Base-by-base conservation (phyloP, 2,888 invertebrate species). In the Athrips mouffetella region DNA sequence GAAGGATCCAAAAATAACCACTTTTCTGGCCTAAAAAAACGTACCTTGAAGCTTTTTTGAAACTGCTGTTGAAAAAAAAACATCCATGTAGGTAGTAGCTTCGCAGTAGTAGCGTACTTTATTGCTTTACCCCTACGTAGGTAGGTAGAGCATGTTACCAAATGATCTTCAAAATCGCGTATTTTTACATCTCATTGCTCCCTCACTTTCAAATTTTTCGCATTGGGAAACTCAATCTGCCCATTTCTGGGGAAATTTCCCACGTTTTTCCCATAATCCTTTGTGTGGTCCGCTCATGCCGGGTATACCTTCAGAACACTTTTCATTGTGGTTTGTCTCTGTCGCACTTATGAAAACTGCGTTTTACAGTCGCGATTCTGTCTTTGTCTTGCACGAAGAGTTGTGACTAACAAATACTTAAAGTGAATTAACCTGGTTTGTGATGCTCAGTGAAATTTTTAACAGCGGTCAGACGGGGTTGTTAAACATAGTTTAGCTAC, bases 231-330 rank as follows among this genome's bases (percentile, higher is more conserved):
- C 25, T 41, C 29, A 41, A 41, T 15, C 20, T 30, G 70, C 80
- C 60, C 6, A 42, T 53, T 62, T 58, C 40, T 4, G 8, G 74
- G 80, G 67, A 63, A 63, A 62, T 65, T 60, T 56, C 51, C 62
- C 64, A 50, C 13, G 48, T 18, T 52, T 54, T 59, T 62, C 61
- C 60, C 58, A 65, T 67, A 71, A 76, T 76, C 76, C 79, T 79
- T 82, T 79, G 77, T 80, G 73, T 68, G 66, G 72, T 76, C 65
- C 63, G 65, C 74, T 71, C 75, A 73, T 73, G 75, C 74, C 65
- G 69, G 72, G 71, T 70, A 68, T 76, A 70, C 73, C 72, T 74
- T 69, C 62, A 70, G 64, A 67, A 64, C 54, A 57, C 57, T 58
- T 55, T 68, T 67, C 66, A 69, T 73, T 73, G 67, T 72, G 68